Evolutionary conservation across 2,888 invertebrate genomes (phyloP).

Genomic region (Catocala fraxini): DNA sequence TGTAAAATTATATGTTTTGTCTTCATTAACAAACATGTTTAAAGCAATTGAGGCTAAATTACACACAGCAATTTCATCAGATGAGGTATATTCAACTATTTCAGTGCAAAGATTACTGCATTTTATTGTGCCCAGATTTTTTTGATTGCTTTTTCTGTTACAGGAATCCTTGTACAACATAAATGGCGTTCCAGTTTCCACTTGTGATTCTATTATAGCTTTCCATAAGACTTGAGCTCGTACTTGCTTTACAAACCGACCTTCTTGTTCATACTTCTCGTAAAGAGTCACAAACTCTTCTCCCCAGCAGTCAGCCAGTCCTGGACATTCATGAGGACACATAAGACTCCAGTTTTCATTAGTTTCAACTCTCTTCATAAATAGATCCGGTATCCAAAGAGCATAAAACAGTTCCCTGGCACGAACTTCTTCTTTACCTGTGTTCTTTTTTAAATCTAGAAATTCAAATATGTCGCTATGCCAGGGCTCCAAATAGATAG

Average conservation of each 20-base stretch:
- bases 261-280: conserved; percentile 94
- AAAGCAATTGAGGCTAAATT: conserved; percentile 99
- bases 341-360: conserved; percentile 97
- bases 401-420: conserved; percentile 99
- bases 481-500: conserved; percentile 99
- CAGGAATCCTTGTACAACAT: conserved; percentile 99
- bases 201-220: conserved; percentile 97
- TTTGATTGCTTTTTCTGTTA: conserved; percentile 98
- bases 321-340: conserved; percentile 98
- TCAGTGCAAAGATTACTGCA: conserved; percentile 99
- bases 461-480: conserved; percentile 99
- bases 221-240: conserved; percentile 97
- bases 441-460: conserved; percentile 97
- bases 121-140: conserved; percentile 99
- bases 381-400: conserved; percentile 99
- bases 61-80: conserved; percentile 98
- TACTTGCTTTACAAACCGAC: conserved; percentile 89
- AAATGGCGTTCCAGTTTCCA: conserved; percentile 99
- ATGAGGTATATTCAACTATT: conserved; percentile 97
- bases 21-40: conserved; percentile 95
- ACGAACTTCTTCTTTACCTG: conserved; percentile 97
- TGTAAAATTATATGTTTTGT: conserved; percentile 94
- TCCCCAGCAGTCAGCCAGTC: conserved; percentile 97
- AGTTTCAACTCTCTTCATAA: conserved; percentile 97
- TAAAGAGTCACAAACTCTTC: conserved; percentile 97